Conservation (phyloP, 2,113 vertebrate genomes). For the Eretmochelys imbricata region DNA sequence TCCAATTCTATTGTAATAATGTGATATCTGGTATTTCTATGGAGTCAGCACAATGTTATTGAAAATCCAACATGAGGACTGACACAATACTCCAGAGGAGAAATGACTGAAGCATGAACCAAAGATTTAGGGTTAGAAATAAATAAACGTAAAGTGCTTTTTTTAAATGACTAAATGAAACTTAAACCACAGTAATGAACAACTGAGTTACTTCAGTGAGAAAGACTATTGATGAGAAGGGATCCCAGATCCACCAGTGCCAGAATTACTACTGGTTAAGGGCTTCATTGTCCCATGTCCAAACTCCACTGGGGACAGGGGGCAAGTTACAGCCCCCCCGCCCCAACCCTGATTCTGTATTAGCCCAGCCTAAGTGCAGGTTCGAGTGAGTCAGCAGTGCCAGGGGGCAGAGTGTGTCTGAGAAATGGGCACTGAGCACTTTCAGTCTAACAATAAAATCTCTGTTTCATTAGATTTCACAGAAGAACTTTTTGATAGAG, state of each 20-base stretch:
- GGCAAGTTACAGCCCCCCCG: not conserved
- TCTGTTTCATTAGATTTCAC: not conserved
- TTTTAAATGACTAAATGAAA: not conserved
- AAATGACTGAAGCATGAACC: not conserved
- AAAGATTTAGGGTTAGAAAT: not conserved
- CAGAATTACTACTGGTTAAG: not conserved
- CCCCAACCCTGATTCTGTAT: not conserved
- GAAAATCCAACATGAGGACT: not conserved
- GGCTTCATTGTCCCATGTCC: not conserved
- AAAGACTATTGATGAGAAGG: not conserved
- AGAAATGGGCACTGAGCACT: not conserved
- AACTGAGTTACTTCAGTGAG: not conserved
- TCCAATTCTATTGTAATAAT: not conserved
- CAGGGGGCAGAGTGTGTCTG: not conserved
- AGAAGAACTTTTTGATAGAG: not conserved
- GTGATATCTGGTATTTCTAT: not conserved
- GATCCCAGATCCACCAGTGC: not conserved
- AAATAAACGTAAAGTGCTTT: not conserved
- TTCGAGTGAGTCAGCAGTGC: not conserved
- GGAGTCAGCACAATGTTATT: not conserved
- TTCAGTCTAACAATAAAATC: not conserved
- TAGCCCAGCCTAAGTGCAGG: not conserved
- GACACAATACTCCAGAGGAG: not conserved
- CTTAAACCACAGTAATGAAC: rapidly evolving
- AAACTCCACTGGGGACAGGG: not conserved